Percentiles rank a stretch among this genome's conserved stretches.
These are phyloP conservation scores for Diorhabda elongata DNA, from an alignment of 1,140 invertebrate genomes.

Conservation along the genomic window DNA sequence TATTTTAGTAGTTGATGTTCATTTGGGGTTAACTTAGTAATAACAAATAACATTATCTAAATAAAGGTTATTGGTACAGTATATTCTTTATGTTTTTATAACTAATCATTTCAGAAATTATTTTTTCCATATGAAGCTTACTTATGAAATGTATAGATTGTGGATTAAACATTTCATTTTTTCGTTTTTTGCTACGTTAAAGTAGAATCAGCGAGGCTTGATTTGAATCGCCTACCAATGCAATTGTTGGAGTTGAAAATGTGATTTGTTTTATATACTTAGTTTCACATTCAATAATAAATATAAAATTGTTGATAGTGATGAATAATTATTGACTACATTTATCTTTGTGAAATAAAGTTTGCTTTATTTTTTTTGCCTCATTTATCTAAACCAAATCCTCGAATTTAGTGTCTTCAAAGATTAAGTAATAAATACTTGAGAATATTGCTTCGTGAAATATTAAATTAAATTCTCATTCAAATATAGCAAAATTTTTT, in stretches of 20 bases:
- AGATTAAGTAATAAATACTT: neutral
- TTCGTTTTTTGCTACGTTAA: too few species aligned
- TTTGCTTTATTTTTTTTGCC: constrained; percentile 7
- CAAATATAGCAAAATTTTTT: neutral
- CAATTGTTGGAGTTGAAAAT: neutral
- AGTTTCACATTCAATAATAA: neutral
- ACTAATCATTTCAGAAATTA: too few species aligned
- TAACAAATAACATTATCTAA: too few species aligned
- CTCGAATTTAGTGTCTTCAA: neutral
- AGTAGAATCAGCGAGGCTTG: neutral
- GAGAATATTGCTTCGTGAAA: neutral
- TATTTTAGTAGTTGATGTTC: too few species aligned
- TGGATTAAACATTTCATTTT: too few species aligned
- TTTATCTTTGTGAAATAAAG: constrained; percentile 12
- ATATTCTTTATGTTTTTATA: too few species aligned
- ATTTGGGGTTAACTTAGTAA: too few species aligned
- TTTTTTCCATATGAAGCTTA: too few species aligned
- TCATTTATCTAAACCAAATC: neutral
- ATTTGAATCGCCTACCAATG: neutral
- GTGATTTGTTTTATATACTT: neutral
- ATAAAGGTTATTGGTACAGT: too few species aligned
- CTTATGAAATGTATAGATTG: too few species aligned
- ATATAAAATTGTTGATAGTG: neutral
- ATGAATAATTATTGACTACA: neutral
- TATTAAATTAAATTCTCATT: constrained; percentile 3